phyloP scores from a whole-genome alignment of 2,797 vertebrate genomes.

The Caiman crocodilus region DNA sequence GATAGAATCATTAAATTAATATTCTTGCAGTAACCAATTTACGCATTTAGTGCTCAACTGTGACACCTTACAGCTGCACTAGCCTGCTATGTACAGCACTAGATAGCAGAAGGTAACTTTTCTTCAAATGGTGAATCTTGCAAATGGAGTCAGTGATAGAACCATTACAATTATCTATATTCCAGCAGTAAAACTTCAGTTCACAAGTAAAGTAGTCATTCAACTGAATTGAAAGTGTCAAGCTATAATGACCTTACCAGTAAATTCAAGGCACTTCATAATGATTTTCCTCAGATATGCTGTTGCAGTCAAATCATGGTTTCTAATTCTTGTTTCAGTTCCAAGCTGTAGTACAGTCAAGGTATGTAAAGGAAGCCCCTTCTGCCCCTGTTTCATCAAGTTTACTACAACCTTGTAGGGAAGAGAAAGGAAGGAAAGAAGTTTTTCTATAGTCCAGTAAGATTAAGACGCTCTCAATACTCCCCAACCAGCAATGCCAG shows the following conservation, averaged over 20 bases:
- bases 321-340: conserved; percentile 86
- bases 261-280: conserved; percentile 90
- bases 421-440: background rate
- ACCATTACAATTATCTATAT: no score
- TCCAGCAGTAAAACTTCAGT: no score
- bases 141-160: no score
- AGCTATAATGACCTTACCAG: conserved; percentile 80
- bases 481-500: background rate
- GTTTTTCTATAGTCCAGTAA: background rate
- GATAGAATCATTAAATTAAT: background rate
- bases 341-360: conserved; percentile 89
- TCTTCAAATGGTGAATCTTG: no score
- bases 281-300: conserved; percentile 90
- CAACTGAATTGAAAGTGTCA: background rate
- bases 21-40: background rate
- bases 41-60: background rate
- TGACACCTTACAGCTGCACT: background rate
- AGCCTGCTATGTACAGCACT: background rate
- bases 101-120: no score
- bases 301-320: conserved; percentile 85
- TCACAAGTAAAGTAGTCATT: no score
- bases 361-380: conserved; percentile 83
- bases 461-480: background rate
- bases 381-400: conserved; percentile 84
- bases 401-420: conserved; percentile 85